Base-by-base conservation (phyloP, 2,888 invertebrate genomes). In the Cephus runcator region DNA sequence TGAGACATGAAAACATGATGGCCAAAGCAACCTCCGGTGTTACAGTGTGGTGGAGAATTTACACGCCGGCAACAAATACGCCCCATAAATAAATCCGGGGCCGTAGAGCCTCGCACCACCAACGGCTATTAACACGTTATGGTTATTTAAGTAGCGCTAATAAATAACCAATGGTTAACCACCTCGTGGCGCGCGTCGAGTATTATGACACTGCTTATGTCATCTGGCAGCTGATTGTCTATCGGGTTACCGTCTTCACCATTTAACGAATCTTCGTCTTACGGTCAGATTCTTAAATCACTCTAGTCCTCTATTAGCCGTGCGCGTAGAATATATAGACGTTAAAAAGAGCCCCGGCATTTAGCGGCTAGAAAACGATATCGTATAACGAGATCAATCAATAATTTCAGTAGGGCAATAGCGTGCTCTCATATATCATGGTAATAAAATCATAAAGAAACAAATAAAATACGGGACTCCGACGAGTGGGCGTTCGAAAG, bases 91-190 rank as follows among this genome's bases (percentile, higher is more conserved):
- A 88, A 88, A 89, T 89, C 83, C 85, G 78, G 78, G 31, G 75
- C 69, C 80, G 77, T 79, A 80, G 81, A 80, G 83, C 80, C 79
- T 81, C 83, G 79, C 83, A 81, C 83, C 84, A 85, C 84, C 83
- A 76, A 71, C 73, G 83, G 85, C 87, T 87, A 88, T 89, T 89
- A 88, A 87, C 87, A 86, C 85, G 85, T 86, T 88, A 88, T 88
- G 88, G 87, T 87, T 87, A 87, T 89, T 88, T 87, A 88, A 87
- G 86, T 86, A 87, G 85, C 83, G 82, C 84, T 83, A 87, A 87
- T 88, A 88, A 88, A 88, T 88, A 88, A 88, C 86, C 79, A 84
- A 85, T 84, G 84, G 80, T 86, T 86, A 85, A 86, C 84, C 80
- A 75, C 78, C 79, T 78, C 75, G 71, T 77, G 77, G 73, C 69